Evolutionary conservation across 2,888 invertebrate species (phyloP).

Genomic region (Orthosia gracilis): DNA sequence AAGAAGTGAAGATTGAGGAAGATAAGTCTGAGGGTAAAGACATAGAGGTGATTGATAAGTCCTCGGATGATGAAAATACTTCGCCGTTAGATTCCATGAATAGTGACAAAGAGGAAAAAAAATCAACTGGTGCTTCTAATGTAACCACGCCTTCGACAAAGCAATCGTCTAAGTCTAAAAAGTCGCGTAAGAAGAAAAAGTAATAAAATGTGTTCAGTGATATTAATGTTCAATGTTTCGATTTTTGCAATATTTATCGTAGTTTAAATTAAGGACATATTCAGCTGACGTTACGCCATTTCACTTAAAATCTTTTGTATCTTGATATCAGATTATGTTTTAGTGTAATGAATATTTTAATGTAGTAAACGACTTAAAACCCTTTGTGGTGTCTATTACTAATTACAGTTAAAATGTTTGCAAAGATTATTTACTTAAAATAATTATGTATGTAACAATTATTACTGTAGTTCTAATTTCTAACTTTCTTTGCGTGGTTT

Average conservation of each 20-base stretch:
- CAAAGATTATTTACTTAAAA: constrained; percentile 16
- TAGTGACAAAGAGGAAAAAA: constrained; percentile 90
- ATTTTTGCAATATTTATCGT: constrained; percentile 77
- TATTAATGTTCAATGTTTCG: constrained; percentile 74
- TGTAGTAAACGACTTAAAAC: constrained; percentile 9
- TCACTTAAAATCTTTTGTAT: constrained; percentile 15
- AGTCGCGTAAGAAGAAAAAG: constrained; percentile 92
- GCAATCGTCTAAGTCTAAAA: constrained; percentile 88
- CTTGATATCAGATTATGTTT: constrained; percentile 8
- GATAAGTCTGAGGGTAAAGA: constrained; percentile 80
- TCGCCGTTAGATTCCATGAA: constrained; percentile 90
- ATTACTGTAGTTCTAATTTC: constrained; percentile 29
- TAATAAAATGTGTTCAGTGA: constrained; percentile 85
- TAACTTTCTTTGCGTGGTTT: constrained; percentile 19
- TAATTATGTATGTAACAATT: constrained; percentile 8
- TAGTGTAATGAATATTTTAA: constrained; percentile 20
- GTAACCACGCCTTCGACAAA: constrained; percentile 81
- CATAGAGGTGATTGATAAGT: constrained; percentile 87
- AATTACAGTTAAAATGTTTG: constrained; percentile 9
- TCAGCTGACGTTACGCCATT: constrained; percentile 58
- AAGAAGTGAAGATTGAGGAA: constrained; percentile 84
- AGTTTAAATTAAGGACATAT: constrained; percentile 69
- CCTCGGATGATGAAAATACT: constrained; percentile 91
- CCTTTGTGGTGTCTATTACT: neutral
- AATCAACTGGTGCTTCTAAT: constrained; percentile 81